A percentile compares a stretch with the other conserved stretches of the same genome.
phyloP scores from a whole-genome alignment of 2,797 vertebrate genomes.

The Glyptemys insculpta region DNA sequence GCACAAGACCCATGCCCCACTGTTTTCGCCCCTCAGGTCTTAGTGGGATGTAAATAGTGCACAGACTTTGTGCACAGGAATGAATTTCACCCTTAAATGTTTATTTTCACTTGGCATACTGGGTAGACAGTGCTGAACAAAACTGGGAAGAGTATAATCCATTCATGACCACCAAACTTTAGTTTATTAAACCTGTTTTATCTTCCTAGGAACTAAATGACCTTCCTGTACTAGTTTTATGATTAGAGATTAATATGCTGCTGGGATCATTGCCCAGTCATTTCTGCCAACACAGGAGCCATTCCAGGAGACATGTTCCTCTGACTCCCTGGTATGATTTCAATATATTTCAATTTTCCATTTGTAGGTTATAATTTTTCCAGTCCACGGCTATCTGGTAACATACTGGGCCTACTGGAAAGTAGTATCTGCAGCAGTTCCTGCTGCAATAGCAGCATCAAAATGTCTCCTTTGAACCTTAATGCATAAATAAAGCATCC shows the following conservation, averaged over 20 bases:
- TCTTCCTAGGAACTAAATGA: conserved; percentile 73
- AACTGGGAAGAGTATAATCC: not conserved
- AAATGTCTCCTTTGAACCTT: conserved; percentile 58
- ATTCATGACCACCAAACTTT: conserved; percentile 42
- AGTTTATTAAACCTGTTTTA: conserved; percentile 72
- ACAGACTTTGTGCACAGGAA: not conserved
- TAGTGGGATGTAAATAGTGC: not conserved
- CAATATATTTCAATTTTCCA: conserved; percentile 76
- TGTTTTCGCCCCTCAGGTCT: not conserved
- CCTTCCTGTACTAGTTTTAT: conserved; percentile 72
- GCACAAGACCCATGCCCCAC: not conserved
- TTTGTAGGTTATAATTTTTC: conserved; percentile 75
- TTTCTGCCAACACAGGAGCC: conserved; percentile 79
- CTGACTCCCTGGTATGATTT: conserved; percentile 57
- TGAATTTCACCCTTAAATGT: not conserved
- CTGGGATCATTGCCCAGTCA: conserved; percentile 75
- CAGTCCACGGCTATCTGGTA: conserved; percentile 62
- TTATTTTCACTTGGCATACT: not conserved
- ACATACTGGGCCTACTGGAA: conserved; percentile 43
- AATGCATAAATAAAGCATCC: conserved; percentile 55
- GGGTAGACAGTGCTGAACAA: conserved; percentile 3
- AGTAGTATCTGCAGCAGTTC: conserved; percentile 51
- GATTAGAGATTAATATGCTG: conserved; percentile 73
- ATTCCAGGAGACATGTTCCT: conserved; percentile 75
- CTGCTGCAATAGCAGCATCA: conserved; percentile 56